Evolutionary conservation across 2,888 invertebrate genomes (phyloP).

Genomic region (Liopterus haemorrhoidalis): DNA sequence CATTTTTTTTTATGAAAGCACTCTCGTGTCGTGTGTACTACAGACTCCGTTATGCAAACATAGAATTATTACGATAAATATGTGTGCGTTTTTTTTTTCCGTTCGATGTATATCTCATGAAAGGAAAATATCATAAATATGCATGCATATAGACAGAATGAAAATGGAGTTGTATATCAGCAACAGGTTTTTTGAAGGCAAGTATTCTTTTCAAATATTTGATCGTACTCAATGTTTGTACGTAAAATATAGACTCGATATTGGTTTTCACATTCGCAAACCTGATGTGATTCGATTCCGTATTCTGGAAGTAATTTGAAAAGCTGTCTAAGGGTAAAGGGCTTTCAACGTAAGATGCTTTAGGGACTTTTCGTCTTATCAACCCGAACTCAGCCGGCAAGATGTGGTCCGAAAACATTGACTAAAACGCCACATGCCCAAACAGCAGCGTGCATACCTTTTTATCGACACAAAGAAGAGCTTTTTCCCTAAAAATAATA

Average conservation of each 20-base stretch:
- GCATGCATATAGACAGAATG: conserved; percentile 18
- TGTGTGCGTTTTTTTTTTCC: conserved; percentile 18
- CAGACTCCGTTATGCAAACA: conserved; percentile 18
- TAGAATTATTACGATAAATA: conserved; percentile 22
- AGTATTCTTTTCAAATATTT: conserved; percentile 13
- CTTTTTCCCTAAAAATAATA: too few species aligned
- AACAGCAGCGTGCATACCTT: too few species aligned
- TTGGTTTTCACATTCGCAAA: conserved; percentile 9
- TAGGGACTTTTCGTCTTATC: conserved; percentile 1
- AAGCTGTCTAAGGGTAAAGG: not conserved
- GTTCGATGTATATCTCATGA: conserved; percentile 16
- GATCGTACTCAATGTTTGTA: not conserved
- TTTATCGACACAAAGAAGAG: too few species aligned
- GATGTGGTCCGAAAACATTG: not conserved
- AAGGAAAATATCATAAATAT: conserved; percentile 20
- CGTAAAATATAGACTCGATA: conserved; percentile 12
- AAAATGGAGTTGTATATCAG: conserved; percentile 15
- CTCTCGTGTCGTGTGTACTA: not conserved
- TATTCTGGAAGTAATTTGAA: conserved; percentile 5
- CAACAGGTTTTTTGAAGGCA: conserved; percentile 12
- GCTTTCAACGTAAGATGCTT: conserved; percentile 1
- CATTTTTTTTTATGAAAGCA: not conserved
- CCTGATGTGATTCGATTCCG: not conserved
- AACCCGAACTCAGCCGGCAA: not conserved
- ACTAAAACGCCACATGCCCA: not conserved